These are phyloP conservation scores for Garra rufa DNA, from an alignment of 2,113 vertebrate species.

Conservation along the genomic window DNA sequence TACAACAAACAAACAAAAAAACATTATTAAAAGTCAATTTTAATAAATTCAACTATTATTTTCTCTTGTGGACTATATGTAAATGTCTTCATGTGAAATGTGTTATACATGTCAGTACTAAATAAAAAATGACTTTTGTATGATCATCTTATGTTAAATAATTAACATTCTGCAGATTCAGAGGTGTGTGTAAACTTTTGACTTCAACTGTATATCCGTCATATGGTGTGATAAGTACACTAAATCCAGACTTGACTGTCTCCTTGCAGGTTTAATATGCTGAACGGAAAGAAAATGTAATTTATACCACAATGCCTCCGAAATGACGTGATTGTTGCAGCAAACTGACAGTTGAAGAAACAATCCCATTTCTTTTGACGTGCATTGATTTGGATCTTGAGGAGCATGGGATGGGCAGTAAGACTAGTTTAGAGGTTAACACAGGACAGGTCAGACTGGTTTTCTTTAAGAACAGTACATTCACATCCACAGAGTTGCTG, in stretches of 20 bases:
- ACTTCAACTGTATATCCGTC: neutral
- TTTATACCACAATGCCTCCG: neutral
- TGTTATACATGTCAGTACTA: too few species aligned
- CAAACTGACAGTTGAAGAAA: constrained; percentile 20
- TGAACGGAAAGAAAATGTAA: neutral
- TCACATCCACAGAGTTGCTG: constrained; percentile 27
- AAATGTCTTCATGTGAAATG: too few species aligned
- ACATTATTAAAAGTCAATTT: too few species aligned
- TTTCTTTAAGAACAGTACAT: constrained; percentile 37
- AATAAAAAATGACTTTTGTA: too few species aligned
- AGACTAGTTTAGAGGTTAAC: constrained; percentile 31
- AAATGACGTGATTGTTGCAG: neutral
- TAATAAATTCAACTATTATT: too few species aligned
- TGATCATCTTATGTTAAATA: too few species aligned
- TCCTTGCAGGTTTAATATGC: neutral
- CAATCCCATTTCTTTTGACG: neutral
- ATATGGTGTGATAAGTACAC: neutral
- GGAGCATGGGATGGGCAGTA: constrained; percentile 41
- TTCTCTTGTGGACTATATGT: too few species aligned
- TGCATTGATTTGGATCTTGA: constrained; percentile 49
- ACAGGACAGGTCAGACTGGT: constrained; percentile 53
- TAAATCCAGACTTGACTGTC: neutral
- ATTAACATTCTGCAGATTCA: too few species aligned
- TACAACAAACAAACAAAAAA: too few species aligned
- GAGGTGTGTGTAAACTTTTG: too few species aligned